A percentile compares a stretch with the other conserved stretches of the same genome.
Evolutionary conservation across 64 coral and sea anemone genomes (phyloP).

Genomic region (Montipora cactus): DNA sequence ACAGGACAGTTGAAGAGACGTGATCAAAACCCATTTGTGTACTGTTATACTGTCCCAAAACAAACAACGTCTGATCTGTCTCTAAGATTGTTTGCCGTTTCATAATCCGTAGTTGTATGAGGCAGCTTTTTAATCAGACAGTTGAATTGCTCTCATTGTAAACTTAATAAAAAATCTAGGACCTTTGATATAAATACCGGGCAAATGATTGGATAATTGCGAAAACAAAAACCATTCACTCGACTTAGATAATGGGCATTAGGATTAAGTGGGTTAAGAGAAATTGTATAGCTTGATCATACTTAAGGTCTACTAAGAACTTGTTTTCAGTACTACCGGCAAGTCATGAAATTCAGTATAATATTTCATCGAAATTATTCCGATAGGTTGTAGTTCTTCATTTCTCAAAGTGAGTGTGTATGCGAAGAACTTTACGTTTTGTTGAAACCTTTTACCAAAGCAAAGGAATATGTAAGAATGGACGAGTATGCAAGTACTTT

Average conservation of each 20-base stretch:
- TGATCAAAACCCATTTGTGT: neutral
- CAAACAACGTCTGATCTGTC: neutral
- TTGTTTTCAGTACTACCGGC: too few species aligned
- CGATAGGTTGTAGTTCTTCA: too few species aligned
- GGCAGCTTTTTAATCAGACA: neutral
- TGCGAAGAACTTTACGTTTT: too few species aligned
- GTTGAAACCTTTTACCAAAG: too few species aligned
- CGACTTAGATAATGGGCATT: neutral
- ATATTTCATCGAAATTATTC: too few species aligned
- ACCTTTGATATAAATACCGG: neutral
- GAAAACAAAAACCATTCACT: neutral
- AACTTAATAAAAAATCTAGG: neutral
- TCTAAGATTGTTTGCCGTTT: neutral
- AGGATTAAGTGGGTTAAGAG: neutral
- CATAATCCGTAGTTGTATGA: neutral
- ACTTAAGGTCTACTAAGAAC: too few species aligned
- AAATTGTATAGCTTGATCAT: too few species aligned
- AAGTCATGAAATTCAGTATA: too few species aligned
- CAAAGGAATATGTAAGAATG: too few species aligned
- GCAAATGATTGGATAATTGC: conserved; percentile 16
- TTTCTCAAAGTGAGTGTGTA: too few species aligned
- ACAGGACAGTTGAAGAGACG: too few species aligned
- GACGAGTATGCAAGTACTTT: too few species aligned
- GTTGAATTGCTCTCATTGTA: neutral
- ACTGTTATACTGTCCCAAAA: neutral